Evolutionary conservation across 2,113 vertebrate genomes (phyloP).

Genomic region (Phrynosoma platyrhinos): DNA sequence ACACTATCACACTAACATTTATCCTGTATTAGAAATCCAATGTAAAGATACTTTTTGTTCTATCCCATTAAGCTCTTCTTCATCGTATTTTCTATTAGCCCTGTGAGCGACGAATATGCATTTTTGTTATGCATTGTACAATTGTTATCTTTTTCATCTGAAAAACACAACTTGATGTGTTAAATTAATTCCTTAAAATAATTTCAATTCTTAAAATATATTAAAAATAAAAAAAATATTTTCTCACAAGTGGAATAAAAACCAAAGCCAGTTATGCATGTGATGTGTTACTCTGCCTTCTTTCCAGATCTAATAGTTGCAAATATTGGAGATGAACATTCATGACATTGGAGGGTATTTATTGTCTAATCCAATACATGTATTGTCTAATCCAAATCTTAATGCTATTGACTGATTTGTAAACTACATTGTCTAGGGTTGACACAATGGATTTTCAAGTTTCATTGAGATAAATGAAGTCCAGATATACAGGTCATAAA

Average conservation of each 20-base stretch:
- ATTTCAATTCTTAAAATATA: not conserved
- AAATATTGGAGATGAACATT: not conserved
- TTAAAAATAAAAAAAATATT: not conserved
- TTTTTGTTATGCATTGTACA: not conserved
- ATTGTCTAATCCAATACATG: too few species aligned
- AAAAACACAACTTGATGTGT: not conserved
- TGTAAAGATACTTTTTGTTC: not conserved
- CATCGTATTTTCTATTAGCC: not conserved
- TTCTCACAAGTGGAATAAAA: not conserved
- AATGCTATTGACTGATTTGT: not conserved
- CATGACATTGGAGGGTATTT: not conserved
- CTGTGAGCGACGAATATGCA: not conserved
- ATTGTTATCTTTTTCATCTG: not conserved
- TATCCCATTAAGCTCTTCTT: not conserved
- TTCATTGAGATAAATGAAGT: conserved; percentile 16
- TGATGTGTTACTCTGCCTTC: not conserved
- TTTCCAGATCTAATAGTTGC: not conserved
- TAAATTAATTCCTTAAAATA: not conserved
- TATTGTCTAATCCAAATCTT: not conserved
- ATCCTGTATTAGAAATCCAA: not conserved
- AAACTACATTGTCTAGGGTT: not conserved
- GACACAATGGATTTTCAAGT: not conserved
- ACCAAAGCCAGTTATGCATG: not conserved
- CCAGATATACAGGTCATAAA: not conserved
- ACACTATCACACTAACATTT: not conserved